These are phyloP conservation scores for Dryocosmus kuriphilus DNA, from an alignment of 2,888 invertebrate genomes.

Conservation along the genomic window DNA sequence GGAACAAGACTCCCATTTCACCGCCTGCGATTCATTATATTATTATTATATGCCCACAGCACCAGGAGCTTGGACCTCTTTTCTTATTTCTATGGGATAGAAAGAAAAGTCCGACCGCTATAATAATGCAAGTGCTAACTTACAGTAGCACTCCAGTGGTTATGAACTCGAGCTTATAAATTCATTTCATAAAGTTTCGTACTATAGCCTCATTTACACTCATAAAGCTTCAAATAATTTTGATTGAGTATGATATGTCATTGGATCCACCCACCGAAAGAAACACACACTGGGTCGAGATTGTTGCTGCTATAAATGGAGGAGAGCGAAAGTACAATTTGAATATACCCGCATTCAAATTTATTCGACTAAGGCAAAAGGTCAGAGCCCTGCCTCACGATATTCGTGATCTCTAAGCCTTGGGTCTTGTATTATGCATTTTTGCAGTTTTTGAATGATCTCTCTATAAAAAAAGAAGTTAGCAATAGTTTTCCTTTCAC, in stretches of 20 bases:
- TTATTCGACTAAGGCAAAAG: conserved; percentile 23
- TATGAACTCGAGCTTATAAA: conserved; percentile 35
- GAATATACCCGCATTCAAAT: conserved; percentile 34
- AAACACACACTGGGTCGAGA: not conserved
- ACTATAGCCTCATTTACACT: not conserved
- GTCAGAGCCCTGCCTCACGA: conserved; percentile 12
- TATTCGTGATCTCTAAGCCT: conserved; percentile 12
- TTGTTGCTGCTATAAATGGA: not conserved
- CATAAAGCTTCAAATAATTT: conserved; percentile 11
- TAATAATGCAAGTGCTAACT: too few relatives aligned
- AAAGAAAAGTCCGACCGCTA: too few relatives aligned
- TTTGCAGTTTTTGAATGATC: conserved; percentile 25
- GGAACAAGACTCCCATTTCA: conserved; percentile 14
- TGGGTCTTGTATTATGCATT: not conserved
- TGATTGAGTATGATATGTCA: conserved; percentile 30
- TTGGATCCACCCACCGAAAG: conserved; percentile 17
- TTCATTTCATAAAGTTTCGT: conserved; percentile 26
- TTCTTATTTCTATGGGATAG: too few relatives aligned
- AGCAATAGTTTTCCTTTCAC: conserved; percentile 15
- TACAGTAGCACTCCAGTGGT: too few relatives aligned
- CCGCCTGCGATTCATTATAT: conserved; percentile 23
- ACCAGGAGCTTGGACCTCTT: too few relatives aligned
- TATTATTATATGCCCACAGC: conserved; percentile 32
- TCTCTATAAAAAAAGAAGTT: not conserved
- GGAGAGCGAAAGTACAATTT: conserved; percentile 27